phyloP scores from a whole-genome alignment of 2,797 vertebrate genomes.

The Intellagama lesueurii region DNA sequence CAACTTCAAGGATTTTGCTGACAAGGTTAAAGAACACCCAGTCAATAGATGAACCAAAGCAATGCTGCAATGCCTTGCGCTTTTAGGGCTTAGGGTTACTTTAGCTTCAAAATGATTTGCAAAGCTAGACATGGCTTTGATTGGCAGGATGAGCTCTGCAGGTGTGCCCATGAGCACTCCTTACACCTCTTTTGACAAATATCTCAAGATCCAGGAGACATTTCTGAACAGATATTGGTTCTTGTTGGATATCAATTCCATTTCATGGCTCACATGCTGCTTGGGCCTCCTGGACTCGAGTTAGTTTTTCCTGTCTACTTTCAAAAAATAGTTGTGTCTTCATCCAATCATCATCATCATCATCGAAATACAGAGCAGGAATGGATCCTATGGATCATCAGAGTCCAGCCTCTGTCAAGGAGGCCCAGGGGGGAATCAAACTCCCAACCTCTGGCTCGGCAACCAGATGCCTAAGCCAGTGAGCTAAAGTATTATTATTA shows the following conservation, averaged over 20 bases:
- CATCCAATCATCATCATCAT: no score
- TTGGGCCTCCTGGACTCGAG: not conserved
- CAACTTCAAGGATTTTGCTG: not conserved
- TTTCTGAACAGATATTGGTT: not conserved
- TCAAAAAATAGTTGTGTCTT: no score
- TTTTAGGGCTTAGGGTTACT: not conserved
- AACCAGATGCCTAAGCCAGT: no score
- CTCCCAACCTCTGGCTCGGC: no score
- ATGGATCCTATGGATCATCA: no score
- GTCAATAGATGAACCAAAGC: not conserved
- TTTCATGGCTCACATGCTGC: not conserved
- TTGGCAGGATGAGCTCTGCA: not conserved
- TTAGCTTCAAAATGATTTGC: not conserved
- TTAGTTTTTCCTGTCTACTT: no score
- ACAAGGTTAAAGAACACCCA: not conserved
- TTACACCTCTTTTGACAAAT: not conserved
- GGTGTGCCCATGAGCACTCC: not conserved
- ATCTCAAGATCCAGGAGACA: not conserved
- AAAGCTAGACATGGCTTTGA: not conserved
- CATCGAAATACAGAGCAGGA: no score
- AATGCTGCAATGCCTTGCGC: not conserved
- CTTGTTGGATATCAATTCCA: no score
- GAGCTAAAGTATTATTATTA: no score
- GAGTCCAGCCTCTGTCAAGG: no score
- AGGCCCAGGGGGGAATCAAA: no score